Conservation (phyloP, 1,140 invertebrate genomes). For the Aleiodes sp. region DNA sequence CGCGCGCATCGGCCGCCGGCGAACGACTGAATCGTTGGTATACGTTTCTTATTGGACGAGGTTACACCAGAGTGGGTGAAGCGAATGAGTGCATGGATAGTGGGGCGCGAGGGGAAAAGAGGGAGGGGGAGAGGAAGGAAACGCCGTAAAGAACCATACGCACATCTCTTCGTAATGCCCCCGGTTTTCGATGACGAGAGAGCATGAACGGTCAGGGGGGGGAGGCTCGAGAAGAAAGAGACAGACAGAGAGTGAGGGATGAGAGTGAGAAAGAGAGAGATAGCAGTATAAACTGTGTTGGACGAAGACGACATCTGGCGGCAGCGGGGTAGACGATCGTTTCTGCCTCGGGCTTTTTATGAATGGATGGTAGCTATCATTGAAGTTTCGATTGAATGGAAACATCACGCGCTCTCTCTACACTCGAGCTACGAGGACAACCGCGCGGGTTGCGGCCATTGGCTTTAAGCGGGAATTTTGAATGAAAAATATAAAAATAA, state of each 20-base stretch:
- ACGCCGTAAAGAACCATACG: constrained; percentile 11
- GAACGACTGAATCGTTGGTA: constrained; percentile 47
- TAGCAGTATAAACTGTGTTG: too few relatives aligned
- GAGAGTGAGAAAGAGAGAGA: constrained; percentile 22
- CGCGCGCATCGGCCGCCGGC: constrained; percentile 38
- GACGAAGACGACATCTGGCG: constrained; percentile 64
- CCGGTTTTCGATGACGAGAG: constrained; percentile 8
- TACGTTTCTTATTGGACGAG: constrained; percentile 34
- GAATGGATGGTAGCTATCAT: constrained; percentile 81
- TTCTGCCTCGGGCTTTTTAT: constrained; percentile 74
- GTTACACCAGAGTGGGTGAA: background rate
- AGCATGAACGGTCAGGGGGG: constrained; percentile 27
- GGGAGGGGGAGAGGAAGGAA: constrained; percentile 28
- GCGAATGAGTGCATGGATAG: constrained; percentile 20
- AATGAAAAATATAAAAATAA: constrained; percentile 1
- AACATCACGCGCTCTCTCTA: constrained; percentile 58
- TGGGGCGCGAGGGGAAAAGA: constrained; percentile 2
- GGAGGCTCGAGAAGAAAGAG: constrained; percentile 16
- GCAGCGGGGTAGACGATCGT: constrained; percentile 51
- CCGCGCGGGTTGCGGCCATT: constrained; percentile 47
- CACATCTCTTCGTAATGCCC: constrained; percentile 17
- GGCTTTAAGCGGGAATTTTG: constrained; percentile 14
- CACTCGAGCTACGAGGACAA: constrained; percentile 22
- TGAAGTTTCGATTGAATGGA: constrained; percentile 70
- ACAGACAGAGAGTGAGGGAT: constrained; percentile 33